Base-by-base conservation (phyloP, 2,888 invertebrate species). In the Erebia ligea region DNA sequence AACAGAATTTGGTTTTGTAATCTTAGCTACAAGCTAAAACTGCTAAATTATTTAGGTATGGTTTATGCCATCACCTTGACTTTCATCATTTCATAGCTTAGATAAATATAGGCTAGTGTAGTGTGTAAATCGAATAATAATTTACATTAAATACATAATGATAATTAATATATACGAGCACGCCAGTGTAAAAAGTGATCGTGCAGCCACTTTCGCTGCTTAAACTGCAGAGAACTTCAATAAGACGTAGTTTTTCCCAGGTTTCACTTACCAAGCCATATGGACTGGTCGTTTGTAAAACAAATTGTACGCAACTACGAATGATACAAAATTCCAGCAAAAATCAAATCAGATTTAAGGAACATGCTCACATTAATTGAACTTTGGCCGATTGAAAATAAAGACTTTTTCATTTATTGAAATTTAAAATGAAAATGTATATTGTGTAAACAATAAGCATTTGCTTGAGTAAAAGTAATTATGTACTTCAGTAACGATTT, bases 131-230 rank as follows among this genome's bases (percentile, higher is more conserved):
- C 42, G 25, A 57, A 66, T 66, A 66, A 66, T 56, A 57, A 66
- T 54, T 21, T 40, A 62, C 42, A 56, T 56, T 66, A 19, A 57
- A 66, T 66, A 66, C 54, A 57, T 66, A 66, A 66, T 66, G 45
- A 19, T 66, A 56, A 66, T 56, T 15, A 57, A 57, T 56, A 57
- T 21, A 66, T 66, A 57, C 66, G 19, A 42, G 66, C 66, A 66
- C 66, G 66, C 56, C 19, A 66, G 40, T 42, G 42, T 56, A 56
- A 66, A 66, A 57, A 66, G 40, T 56, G 42, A 15, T 66, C 66
- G 21, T 57, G 66, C 66, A 66, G 56, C 57, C n/a, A 66, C 66
- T 66, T 66, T 66, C 66, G 56, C 56, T 66, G 66, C 56, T 66
- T 66, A 66, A 57, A 66, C 66, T 42, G 56, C 21, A 42, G 65